Base-by-base conservation (phyloP, 2,888 invertebrate species). In the Pardosa pseudoannulata region DNA sequence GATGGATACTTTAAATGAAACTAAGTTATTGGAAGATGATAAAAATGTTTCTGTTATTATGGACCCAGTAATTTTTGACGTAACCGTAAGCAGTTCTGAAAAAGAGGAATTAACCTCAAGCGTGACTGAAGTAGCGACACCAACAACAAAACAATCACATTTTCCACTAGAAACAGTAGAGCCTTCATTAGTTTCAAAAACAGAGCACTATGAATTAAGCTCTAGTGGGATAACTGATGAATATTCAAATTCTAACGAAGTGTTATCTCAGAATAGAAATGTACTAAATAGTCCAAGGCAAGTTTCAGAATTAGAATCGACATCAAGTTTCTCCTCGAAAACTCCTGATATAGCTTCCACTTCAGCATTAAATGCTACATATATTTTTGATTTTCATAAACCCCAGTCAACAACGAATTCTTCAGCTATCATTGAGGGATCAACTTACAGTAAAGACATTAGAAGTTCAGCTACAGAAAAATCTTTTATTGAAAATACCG, bases 41-140 rank as follows among this genome's bases (percentile, higher is more conserved):
- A 56, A 27, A 16, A 79, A 88, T 27, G 88, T 89, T 9, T 74
- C 83, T 9, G 89, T 89, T 9, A 89, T 89, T n/a, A 89, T 88
- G 32, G 88, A 89, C 27, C 89, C 89, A 11, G 79, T 79, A 16
- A 78, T 89, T 56, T 89, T 89, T 74, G 89, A 89, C 79, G 46
- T 89, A 11, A 89, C 89, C 27, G 89, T 89, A 6, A 82, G 83
- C 67, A 83, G 89, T 28, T 87, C 88, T 13, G 56, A 88, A 11
- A 83, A 85, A 70, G n/a, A n/a, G n/a, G n/a, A n/a, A n/a, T n/a
- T n/a, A n/a, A n/a, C n/a, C n/a, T n/a, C n/a, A n/a, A n/a, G n/a
- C n/a, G n/a, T n/a, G n/a, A n/a, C n/a, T n/a, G n/a, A n/a, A n/a
- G n/a, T n/a, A n/a, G n/a, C n/a, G n/a, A n/a, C n/a, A n/a, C n/a